Percentiles rank a stretch among this genome's conserved stretches.
Evolutionary conservation across 1,140 invertebrate genomes (phyloP).

Genomic region (Bradysia coprophila): DNA sequence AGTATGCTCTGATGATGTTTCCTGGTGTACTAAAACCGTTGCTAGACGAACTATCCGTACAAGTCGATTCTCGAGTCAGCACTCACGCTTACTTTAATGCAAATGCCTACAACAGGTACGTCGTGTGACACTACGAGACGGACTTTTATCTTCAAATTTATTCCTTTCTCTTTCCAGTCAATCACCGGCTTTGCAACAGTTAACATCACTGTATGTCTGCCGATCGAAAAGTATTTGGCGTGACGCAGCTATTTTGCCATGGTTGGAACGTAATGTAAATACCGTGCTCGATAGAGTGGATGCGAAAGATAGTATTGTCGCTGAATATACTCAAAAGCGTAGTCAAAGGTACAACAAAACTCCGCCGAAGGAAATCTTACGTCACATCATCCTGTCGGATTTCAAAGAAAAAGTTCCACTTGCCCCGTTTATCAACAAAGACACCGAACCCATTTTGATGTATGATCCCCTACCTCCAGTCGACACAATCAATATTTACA

Average conservation of each 20-base stretch:
- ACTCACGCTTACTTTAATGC: conserved; percentile 29
- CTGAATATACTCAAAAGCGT: conserved; percentile 41
- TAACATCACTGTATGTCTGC: conserved; percentile 54
- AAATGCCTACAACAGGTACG: conserved; percentile 16
- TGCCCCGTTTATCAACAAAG: conserved; percentile 20
- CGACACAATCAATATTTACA: conserved; percentile 56
- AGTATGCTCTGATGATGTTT: conserved; percentile 69
- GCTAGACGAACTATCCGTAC: conserved; percentile 58
- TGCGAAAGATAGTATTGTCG: conserved; percentile 38
- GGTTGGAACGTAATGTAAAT: conserved; percentile 57
- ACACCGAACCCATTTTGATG: conserved; percentile 41
- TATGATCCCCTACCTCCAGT: conserved; percentile 66
- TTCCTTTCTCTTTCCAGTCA: conserved; percentile 26
- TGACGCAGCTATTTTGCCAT: conserved; percentile 49
- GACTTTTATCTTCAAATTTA: neutral
- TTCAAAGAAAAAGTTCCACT: conserved; percentile 39
- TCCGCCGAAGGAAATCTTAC: conserved; percentile 49
- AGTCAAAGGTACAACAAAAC: conserved; percentile 31
- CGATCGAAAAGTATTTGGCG: conserved; percentile 65
- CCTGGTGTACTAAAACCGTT: conserved; percentile 54
- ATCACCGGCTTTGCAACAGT: conserved; percentile 42
- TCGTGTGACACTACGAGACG: neutral
- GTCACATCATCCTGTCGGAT: conserved; percentile 67
- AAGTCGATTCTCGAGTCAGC: conserved; percentile 41
- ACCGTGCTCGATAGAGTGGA: conserved; percentile 43